Base-by-base conservation (phyloP, 2,888 invertebrate species). In the Tuta absoluta region DNA sequence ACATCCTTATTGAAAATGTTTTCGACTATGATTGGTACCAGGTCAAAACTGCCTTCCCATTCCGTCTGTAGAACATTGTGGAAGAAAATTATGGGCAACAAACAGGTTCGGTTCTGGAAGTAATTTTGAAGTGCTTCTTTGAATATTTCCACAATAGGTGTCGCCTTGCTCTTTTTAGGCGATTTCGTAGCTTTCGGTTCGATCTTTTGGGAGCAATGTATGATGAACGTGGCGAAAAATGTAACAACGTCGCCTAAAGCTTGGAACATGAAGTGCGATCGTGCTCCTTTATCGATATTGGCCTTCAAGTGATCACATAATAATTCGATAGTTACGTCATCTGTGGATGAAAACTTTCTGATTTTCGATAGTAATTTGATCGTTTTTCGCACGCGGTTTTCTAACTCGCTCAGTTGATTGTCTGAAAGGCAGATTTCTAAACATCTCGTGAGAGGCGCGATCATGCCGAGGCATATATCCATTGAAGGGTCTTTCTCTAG, bases 351-450 rank as follows among this genome's bases (percentile, higher is more conserved):
- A 74, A 95, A 95, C 72, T 94, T 94, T 69, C 93, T 94, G 0
- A 94, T 80, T 69, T 86, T 85, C 1, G 94, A 86, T 17, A 95
- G 79, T 77, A 89, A 93, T 72, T 93, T 95, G 24, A 95, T 87
- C 48, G 93, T 93, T 71, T 92, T 87, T 67, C 94, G 90, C 0
- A 95, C 85, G 76, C 95, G 93, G 65, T 91, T 92, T 73, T 94
- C 93, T 28, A 96, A 78, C 28, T 95, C 95, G 75, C 92, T 93
- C 69, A 95, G 94, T 76, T 95, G 93, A 65, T 91, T 93, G 69
- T 95, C 95, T 74, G 93, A 93, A 56, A 95, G 93, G 68, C 95
- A 94, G 77, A 94, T 94, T 78, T 95, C 95, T 1, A 96, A 81
- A 72, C 94, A 92, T 70, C 94, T 92, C 57, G 94, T 93, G 1